Base-by-base conservation (phyloP, 2,113 vertebrate species). In the Otus sunia region DNA sequence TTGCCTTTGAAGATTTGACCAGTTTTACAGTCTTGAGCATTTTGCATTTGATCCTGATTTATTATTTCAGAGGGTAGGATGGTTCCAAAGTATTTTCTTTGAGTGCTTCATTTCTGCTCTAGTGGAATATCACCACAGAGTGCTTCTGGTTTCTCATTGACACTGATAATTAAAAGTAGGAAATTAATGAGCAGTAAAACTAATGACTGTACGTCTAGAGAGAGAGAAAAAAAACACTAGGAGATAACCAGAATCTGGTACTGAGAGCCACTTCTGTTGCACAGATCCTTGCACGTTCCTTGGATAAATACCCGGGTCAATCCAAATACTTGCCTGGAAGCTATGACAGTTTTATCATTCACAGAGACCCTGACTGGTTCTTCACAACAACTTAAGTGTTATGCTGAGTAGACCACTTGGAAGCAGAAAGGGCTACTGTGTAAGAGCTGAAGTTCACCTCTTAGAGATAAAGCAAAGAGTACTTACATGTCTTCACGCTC, bases 211-310 rank as follows among this genome's bases (percentile, higher is more conserved):
- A 67, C 10, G 67, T 72, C 36, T 58, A 86, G n/a, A 49, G 6
- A 29, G 14, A 47, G n/a, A 39, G 5, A 12, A 25, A 41, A 67
- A 39, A 47, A 66, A 9, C 2, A 5, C 11, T 37, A 30, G 30
- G 43, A 84, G 21, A 53, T 49, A 67, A 81, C 8, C n/a, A 62
- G 73, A 62, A 53, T 26, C 21, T 52, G 2, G 2, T 34, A 19
- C 9, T 36, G 23, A 47, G 6, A 0, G 0, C 34, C 37, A 32
- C 29, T 30, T 19, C 36, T 68, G 9, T 9, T 49, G 45, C 30
- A 66, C 10, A 53, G n/a, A 58, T n/a, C 27, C 17, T 36, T 50
- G 17, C 17, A n/a, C 6, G 8, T 84, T 50, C 17, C 47, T 85
- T 63, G 66, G 55, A 74, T 3, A 72, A 79, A 37, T 26, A 72